Evolutionary conservation across 2,888 invertebrate genomes (phyloP).

Genomic region (Andrena hattorfiana): DNA sequence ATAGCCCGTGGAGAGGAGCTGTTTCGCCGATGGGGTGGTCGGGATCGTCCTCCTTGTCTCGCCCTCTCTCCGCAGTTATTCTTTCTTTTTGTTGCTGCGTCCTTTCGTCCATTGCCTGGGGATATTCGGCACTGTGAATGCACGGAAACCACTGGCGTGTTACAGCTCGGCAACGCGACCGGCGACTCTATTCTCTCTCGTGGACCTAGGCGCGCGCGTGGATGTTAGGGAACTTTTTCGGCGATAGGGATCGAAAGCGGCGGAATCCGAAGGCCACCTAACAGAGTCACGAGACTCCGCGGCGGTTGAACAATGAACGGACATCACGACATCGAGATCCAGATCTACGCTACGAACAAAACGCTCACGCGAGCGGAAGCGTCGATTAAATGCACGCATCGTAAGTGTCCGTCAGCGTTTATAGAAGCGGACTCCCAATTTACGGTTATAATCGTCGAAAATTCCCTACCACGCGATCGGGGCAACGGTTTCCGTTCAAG

Average conservation of each 20-base stretch:
- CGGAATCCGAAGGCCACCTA: neutral
- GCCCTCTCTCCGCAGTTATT: neutral
- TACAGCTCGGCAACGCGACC: neutral
- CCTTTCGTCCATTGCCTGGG: neutral
- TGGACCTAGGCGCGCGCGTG: neutral
- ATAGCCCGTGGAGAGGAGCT: constrained; percentile 27
- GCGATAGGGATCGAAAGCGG: neutral
- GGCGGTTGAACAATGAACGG: constrained; percentile 1
- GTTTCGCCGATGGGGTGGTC: constrained; percentile 11
- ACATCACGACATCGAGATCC: constrained; percentile 24
- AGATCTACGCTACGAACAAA: constrained; percentile 23
- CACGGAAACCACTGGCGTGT: constrained; percentile 7
- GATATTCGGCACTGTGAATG: constrained; percentile 39
- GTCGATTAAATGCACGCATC: constrained; percentile 21
- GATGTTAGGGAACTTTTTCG: neutral
- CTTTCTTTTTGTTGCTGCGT: neutral
- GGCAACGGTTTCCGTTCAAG: neutral
- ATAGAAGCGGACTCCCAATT: neutral
- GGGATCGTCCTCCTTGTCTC: neutral
- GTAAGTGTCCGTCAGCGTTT: constrained; percentile 1
- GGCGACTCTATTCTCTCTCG: neutral
- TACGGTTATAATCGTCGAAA: neutral
- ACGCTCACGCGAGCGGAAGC: constrained; percentile 36
- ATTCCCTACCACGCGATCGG: neutral
- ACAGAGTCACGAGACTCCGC: neutral